Evolutionary conservation across 2,888 invertebrate genomes (phyloP).

Genomic region (Hyles lineata): DNA sequence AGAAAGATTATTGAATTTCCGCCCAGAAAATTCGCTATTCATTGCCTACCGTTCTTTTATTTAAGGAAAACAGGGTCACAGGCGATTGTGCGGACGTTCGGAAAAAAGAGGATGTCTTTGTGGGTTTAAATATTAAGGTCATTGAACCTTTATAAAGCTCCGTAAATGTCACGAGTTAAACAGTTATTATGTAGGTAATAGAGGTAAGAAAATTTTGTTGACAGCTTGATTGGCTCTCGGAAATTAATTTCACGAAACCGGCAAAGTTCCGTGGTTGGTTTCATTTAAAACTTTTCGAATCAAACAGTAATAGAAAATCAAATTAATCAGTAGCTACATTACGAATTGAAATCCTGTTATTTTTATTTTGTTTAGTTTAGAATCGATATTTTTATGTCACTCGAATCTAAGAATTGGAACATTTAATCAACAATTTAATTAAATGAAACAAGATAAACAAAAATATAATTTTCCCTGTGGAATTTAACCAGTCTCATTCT

Average conservation of each 20-base stretch:
- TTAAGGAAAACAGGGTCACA: slow-evolving; percentile 66
- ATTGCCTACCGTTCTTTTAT: slow-evolving; percentile 59
- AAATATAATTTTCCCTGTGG: too few species aligned
- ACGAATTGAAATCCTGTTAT: neutral
- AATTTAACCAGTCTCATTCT: too few species aligned
- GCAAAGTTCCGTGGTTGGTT: neutral
- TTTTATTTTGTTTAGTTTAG: neutral
- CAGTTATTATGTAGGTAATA: neutral
- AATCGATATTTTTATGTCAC: neutral
- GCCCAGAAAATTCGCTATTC: slow-evolving; percentile 54
- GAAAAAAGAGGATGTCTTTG: slow-evolving; percentile 56
- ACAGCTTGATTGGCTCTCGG: slow-evolving; percentile 44
- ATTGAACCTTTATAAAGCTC: slow-evolving; percentile 48
- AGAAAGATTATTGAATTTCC: slow-evolving; percentile 57
- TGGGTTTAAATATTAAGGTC: slow-evolving; percentile 57
- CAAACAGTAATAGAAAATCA: slow-evolving; percentile 11
- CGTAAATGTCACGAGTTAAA: neutral
- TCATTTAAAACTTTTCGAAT: slow-evolving; percentile 21
- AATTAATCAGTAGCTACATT: slow-evolving; percentile 12
- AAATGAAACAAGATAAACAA: too few species aligned
- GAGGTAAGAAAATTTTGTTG: slow-evolving; percentile 45
- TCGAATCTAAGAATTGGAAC: too few species aligned
- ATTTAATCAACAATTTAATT: too few species aligned
- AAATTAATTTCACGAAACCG: slow-evolving; percentile 39
- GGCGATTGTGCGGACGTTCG: slow-evolving; percentile 53